Conservation (phyloP, 1,140 invertebrate species). For the Plectrocnemia conspersa region DNA sequence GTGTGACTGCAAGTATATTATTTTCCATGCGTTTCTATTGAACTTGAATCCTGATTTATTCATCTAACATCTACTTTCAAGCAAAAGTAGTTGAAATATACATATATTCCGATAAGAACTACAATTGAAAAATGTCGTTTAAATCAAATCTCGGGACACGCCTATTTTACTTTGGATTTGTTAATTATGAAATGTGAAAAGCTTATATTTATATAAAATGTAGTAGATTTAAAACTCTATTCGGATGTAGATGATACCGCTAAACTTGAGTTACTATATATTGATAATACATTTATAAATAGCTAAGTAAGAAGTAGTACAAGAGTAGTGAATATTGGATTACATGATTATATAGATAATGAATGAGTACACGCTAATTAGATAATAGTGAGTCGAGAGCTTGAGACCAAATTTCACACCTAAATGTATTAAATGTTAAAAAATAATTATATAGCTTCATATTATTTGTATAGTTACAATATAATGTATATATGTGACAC, state of each 20-base stretch:
- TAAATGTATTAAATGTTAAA: slow-evolving; percentile 29
- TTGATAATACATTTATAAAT: slow-evolving; percentile 14
- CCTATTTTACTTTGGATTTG: too few relatives aligned
- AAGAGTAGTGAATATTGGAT: slow-evolving; percentile 34
- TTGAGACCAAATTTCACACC: slow-evolving; percentile 19
- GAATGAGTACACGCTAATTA: slow-evolving; percentile 30
- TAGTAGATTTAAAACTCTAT: too few relatives aligned
- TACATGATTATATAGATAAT: slow-evolving; percentile 33
- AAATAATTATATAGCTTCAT: too few relatives aligned
- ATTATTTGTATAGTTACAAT: too few relatives aligned
- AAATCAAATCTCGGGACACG: too few relatives aligned
- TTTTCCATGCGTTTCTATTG: not conserved
- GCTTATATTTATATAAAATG: too few relatives aligned
- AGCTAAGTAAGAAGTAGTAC: slow-evolving; percentile 33
- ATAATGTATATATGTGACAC: too few relatives aligned
- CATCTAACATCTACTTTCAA: slow-evolving; percentile 13
- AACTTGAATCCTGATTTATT: slow-evolving; percentile 11
- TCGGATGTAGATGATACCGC: slow-evolving; percentile 3
- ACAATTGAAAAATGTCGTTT: too few relatives aligned
- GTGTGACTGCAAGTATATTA: not conserved
- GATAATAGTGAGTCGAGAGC: slow-evolving; percentile 30
- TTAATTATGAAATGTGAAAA: too few relatives aligned
- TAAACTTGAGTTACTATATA: too few relatives aligned
- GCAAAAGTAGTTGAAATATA: slow-evolving; percentile 10
- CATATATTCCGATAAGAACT: too few relatives aligned